Evolutionary conservation across 2,888 invertebrate genomes (phyloP), one percentile per base, ranked within the genome.

Genomic region (Aspidiotus destructor): DNA sequence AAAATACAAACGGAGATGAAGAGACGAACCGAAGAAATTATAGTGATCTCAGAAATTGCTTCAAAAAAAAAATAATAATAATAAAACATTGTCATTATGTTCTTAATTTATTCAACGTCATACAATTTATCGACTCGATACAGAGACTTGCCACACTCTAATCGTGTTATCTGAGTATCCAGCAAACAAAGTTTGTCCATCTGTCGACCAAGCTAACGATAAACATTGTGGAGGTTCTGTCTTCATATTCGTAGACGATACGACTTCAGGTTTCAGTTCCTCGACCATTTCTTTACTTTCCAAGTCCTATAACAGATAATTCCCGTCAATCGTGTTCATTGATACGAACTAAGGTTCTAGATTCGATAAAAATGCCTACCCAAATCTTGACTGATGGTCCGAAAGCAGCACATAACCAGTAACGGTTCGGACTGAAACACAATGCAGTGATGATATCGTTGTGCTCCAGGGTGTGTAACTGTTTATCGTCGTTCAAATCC

Each of bases 281-380:
- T 99, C 98, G 73, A 99, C 97, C 85, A 97, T 93, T 79, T 95
- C 93, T 84, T 99, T 99, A 81, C 93, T 95, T 82, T 99, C 98
- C 80, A 99, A 84, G 83, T 99, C 98, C 88, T 88, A 76, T 17
- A 53, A 74, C 16, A 53, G n/a, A 48, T 16, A 17, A 53, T 54
- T 53, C 52, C 41, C 7, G n/a, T 15, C 41, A 55, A 28, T 28
- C 28, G 28, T 28, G 5, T 28, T 28, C 28, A 28, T 65, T 9
- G 16, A 9, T 16, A 68, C 41, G 41, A 73, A 70, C 58, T 69
- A 70, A 70, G 41, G 0, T 61, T 17, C 52, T 15, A 65, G 71
- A 17, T 28, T 52, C 16, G 16, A 15, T 17, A 2, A 17, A 42
- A 1, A 28, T 28, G 28, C 28, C 5, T 82, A 88, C 88, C 98